Conservation (phyloP, 2,797 vertebrate genomes). For the Pangasius djambal region DNA sequence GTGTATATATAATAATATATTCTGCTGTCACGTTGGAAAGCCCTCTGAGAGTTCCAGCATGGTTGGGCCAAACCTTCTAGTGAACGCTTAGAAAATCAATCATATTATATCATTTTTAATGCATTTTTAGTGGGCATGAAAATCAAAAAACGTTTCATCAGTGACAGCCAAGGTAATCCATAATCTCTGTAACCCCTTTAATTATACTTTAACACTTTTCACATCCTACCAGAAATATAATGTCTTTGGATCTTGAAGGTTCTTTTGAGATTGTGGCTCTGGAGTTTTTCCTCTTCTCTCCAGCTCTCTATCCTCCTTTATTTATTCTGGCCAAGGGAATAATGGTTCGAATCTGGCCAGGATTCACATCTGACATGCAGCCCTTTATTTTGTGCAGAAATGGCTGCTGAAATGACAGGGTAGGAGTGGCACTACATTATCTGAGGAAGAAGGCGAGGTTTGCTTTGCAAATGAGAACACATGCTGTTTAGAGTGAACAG, state of each 20-base stretch:
- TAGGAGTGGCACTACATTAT: neutral
- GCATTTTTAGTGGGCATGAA: slow-evolving; percentile 28
- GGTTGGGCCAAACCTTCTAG: neutral
- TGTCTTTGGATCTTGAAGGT: slow-evolving; percentile 9
- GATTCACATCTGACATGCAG: slow-evolving; percentile 53
- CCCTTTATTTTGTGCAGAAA: slow-evolving; percentile 39
- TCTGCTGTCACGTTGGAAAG: neutral
- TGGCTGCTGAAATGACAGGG: slow-evolving; percentile 6
- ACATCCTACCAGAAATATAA: slow-evolving; percentile 36
- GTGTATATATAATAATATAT: neutral
- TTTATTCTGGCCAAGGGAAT: slow-evolving; percentile 45
- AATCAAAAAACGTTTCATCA: slow-evolving; percentile 35
- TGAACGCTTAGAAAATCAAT: slow-evolving; percentile 50
- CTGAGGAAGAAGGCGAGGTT: slow-evolving; percentile 13
- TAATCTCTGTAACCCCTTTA: slow-evolving; percentile 47
- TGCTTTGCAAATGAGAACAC: neutral
- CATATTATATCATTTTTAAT: slow-evolving; percentile 36
- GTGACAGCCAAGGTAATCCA: slow-evolving; percentile 41
- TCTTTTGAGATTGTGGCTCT: slow-evolving; percentile 26
- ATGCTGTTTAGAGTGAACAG: neutral
- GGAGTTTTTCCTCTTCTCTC: slow-evolving; percentile 28
- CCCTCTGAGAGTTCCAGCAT: neutral
- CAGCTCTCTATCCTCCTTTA: neutral
- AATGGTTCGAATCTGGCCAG: slow-evolving; percentile 29
- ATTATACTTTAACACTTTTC: slow-evolving; percentile 59